phyloP scores from a whole-genome alignment of 2,888 invertebrate genomes.

The Helobdella robusta region DNA sequence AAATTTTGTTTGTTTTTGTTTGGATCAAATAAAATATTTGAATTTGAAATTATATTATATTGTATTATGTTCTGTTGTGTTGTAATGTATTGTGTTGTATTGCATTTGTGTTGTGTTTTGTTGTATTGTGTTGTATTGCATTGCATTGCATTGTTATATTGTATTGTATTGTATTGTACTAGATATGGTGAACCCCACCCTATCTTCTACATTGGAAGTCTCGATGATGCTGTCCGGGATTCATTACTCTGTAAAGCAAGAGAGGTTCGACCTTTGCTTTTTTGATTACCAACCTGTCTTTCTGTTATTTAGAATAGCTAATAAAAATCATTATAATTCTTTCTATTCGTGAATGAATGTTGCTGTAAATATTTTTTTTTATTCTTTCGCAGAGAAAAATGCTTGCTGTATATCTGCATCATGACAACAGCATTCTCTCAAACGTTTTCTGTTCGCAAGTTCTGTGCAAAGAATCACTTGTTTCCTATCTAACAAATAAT shows the following conservation, averaged over 20 bases:
- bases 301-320: too few species aligned
- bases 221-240: constrained; percentile 81
- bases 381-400: constrained; percentile 64
- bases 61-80: background rate
- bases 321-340: background rate
- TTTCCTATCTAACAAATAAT: constrained; percentile 76
- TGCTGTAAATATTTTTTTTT: background rate
- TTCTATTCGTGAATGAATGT: background rate
- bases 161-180: too few species aligned
- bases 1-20: background rate
- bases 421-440: constrained; percentile 83
- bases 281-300: too few species aligned
- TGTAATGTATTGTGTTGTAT: too few species aligned
- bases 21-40: too few species aligned
- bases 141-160: too few species aligned
- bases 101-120: too few species aligned
- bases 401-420: constrained; percentile 87
- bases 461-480: constrained; percentile 78
- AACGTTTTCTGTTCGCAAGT: constrained; percentile 95
- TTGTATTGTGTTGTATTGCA: too few species aligned
- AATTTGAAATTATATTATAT: background rate
- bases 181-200: constrained; percentile 79
- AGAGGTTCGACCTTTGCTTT: constrained; percentile 60
- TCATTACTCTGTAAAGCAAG: constrained; percentile 78
- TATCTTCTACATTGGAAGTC: constrained; percentile 77